Evolutionary conservation across 2,113 vertebrate genomes (phyloP).

Genomic region (Hydrochoerus hydrochaeris): DNA sequence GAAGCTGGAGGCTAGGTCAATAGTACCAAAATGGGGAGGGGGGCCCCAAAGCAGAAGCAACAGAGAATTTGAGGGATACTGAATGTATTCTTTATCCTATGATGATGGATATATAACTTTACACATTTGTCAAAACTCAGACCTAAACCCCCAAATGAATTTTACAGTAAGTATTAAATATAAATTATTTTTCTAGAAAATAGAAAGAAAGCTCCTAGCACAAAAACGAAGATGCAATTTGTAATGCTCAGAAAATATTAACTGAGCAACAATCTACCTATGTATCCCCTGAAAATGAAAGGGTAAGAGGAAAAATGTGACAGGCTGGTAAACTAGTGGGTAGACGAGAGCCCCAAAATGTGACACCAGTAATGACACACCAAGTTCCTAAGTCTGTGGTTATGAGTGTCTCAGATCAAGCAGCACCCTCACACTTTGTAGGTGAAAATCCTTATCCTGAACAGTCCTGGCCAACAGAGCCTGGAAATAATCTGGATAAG

Average conservation of each 20-base stretch:
- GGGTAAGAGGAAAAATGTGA: not conserved
- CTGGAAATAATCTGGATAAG: too few relatives aligned
- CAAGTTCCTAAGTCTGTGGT: not conserved
- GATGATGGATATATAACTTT: not conserved
- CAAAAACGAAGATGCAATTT: not conserved
- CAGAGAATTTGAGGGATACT: not conserved
- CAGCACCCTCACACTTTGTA: not conserved
- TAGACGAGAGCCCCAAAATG: not conserved
- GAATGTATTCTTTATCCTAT: not conserved
- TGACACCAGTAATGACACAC: not conserved
- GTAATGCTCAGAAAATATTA: not conserved
- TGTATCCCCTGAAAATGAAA: not conserved
- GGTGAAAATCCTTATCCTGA: not conserved
- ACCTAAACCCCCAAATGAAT: not conserved
- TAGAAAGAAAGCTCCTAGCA: not conserved
- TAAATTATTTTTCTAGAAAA: not conserved
- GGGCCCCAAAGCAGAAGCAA: not conserved
- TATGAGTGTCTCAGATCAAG: not conserved
- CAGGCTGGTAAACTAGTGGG: not conserved
- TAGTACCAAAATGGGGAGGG: not conserved
- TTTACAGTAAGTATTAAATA: not conserved
- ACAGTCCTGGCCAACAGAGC: not conserved
- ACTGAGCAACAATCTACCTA: not conserved
- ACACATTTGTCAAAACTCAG: not conserved
- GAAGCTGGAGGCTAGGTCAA: not conserved